phyloP scores from a whole-genome alignment of 1,140 invertebrate species.

The Lepidurus couesii region DNA sequence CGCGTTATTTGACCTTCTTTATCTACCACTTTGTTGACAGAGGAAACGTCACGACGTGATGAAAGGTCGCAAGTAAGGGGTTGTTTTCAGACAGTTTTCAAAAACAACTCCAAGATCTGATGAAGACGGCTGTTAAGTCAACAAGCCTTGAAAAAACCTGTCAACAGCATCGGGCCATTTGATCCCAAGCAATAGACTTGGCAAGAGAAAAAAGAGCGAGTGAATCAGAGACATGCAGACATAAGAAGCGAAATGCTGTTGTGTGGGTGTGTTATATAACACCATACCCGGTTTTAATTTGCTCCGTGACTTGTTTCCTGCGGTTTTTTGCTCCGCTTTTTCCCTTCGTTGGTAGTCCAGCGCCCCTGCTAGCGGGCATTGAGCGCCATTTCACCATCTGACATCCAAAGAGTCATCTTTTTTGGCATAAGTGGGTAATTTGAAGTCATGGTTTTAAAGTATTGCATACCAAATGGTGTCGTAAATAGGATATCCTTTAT shows the following conservation, averaged over 20 bases:
- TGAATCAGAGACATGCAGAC: neutral
- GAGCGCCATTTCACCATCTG: neutral
- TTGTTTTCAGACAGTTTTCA: neutral
- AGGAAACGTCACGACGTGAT: neutral
- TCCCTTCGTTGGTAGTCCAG: neutral
- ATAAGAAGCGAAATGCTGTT: neutral
- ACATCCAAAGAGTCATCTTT: neutral
- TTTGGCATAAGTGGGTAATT: constrained; percentile 7
- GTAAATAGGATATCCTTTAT: constrained; percentile 15
- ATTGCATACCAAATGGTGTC: constrained; percentile 14
- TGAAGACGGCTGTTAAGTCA: neutral
- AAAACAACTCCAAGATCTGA: neutral
- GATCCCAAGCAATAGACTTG: neutral
- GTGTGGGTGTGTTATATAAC: constrained; percentile 20
- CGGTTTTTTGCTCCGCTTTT: constrained; percentile 18
- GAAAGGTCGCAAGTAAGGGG: neutral
- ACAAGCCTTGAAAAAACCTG: neutral
- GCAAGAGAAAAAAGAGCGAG: neutral
- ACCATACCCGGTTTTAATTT: constrained; percentile 11
- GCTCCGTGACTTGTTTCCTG: constrained; percentile 13
- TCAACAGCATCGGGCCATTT: neutral
- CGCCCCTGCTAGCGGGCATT: neutral
- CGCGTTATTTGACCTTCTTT: neutral
- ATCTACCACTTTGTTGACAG: neutral
- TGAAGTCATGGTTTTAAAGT: neutral